Conservation (phyloP, 2,797 vertebrate species). For the Oryzias sinensis region DNA sequence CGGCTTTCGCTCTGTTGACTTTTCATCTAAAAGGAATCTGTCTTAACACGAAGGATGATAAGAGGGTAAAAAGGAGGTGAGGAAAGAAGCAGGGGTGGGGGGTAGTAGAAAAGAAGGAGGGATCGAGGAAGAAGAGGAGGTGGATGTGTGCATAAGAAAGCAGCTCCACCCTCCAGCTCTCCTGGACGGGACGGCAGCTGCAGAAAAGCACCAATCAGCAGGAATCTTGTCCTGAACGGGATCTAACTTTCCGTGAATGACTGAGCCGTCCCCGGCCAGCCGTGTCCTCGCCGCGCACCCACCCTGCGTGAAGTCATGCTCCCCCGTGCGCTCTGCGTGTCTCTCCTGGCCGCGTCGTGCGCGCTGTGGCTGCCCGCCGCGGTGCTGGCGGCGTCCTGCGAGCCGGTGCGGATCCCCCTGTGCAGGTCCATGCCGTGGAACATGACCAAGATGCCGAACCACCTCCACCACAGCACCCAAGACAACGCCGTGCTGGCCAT, state of each 20-base stretch:
- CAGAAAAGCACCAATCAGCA: conserved; percentile 15
- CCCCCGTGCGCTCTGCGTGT: conserved; percentile 54
- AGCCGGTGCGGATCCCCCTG: conserved; percentile 91
- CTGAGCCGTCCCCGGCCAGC: not conserved
- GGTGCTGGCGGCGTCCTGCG: conserved; percentile 83
- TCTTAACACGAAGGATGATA: conserved; percentile 25
- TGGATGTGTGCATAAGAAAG: conserved; percentile 41
- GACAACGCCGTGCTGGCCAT: conserved; percentile 97
- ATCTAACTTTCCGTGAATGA: conserved; percentile 17
- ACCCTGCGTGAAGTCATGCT: conserved; percentile 51
- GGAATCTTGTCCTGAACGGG: conserved; percentile 18
- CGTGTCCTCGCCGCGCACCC: not conserved
- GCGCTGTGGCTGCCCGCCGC: conserved; percentile 66
- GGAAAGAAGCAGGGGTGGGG: conserved; percentile 5
- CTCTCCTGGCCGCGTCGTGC: conserved; percentile 68
- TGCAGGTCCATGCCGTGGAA: conserved; percentile 96
- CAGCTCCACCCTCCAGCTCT: conserved; percentile 46
- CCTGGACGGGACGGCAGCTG: conserved; percentile 23
- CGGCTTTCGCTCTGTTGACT: conserved; percentile 47
- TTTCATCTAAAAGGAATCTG: conserved; percentile 64
- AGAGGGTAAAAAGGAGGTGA: not conserved
- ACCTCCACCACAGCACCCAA: conserved; percentile 99
- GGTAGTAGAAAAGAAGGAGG: conserved; percentile 7
- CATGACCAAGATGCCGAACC: conserved; percentile 99
- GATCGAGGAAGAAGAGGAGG: conserved; percentile 28